These are phyloP conservation scores for Caenorhabditis angaria DNA, from an alignment of 2,888 invertebrate species.

Conservation along the genomic window DNA sequence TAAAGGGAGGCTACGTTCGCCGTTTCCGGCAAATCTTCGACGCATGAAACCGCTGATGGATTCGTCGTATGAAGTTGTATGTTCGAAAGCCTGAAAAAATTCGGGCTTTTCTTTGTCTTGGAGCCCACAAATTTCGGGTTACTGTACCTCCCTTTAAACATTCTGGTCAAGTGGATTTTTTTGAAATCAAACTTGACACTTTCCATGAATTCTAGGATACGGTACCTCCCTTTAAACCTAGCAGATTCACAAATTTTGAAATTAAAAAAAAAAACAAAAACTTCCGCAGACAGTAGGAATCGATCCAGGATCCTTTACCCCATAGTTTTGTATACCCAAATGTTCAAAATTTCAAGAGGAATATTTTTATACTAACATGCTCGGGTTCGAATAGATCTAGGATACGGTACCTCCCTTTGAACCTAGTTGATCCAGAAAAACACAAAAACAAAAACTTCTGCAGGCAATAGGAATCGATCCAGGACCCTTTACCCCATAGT, in stretches of 20 bases:
- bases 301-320: no score
- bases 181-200: background rate
- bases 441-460: no score
- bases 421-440: no score
- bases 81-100: constrained; percentile 86
- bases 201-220: background rate
- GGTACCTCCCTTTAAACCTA: no score
- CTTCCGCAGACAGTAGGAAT: background rate
- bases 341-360: background rate
- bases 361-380: background rate
- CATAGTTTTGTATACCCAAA: background rate
- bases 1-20: constrained; percentile 59
- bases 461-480: no score
- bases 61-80: constrained; percentile 91
- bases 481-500: no score
- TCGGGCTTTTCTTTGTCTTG: no score
- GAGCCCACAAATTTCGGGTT: no score
- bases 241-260: background rate
- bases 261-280: constrained; percentile 17
- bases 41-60: constrained; percentile 95
- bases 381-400: background rate
- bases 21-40: constrained; percentile 81
- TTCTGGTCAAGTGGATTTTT: constrained; percentile 14
- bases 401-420: background rate
- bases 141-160: no score